Base-by-base conservation (phyloP, 2,797 vertebrate species). In the Hafferia zeledoni region DNA sequence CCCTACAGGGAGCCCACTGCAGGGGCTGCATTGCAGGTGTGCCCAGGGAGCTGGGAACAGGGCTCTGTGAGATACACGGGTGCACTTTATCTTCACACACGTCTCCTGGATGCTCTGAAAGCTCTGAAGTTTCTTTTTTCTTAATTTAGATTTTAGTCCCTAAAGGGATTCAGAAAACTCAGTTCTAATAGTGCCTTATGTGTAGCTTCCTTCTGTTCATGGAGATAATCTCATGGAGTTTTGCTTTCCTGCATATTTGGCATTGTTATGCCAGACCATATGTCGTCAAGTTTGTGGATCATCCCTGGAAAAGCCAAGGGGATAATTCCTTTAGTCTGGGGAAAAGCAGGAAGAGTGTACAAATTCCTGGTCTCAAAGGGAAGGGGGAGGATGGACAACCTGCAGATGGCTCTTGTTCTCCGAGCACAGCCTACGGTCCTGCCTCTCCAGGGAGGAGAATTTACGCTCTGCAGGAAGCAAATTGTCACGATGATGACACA, bases 21-120 rank as follows among this genome's bases (percentile, higher is more conserved):
- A 41, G 10, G 10, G 28, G 11, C 46, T 61, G 46, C 31, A 5
- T 1, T 0, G 1, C 31, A 22, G 31, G 47, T 9, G 2, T 1
- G 4, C 11, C 35, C 5, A 5, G 12, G 30, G 39, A 37, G 23
- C 15, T 60, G 56, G 28, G 23, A 56, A 83, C 24, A 23, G 56
- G 37, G 20, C 17, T 33, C 35, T 44, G 17, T 0, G 18, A 63
- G 37, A 20, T 13, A 61, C 31, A 13, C 0, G 2, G 12, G 9
- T 4, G 9, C 16, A 78, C 18, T 31, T 76, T 71, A 71, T 12
- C 69, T 44, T 63, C 37, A 30, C 76, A 72, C 49, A 50, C 3
- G 1, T 5, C 31, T 72, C n/a, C 33, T 37, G 17, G 30, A 22
- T 39, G 27, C 60, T 44, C 60, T 37, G 67, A 47, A 56, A 0